Base-by-base conservation (phyloP, 2,113 vertebrate species). In the Colistium nudipinnis region DNA sequence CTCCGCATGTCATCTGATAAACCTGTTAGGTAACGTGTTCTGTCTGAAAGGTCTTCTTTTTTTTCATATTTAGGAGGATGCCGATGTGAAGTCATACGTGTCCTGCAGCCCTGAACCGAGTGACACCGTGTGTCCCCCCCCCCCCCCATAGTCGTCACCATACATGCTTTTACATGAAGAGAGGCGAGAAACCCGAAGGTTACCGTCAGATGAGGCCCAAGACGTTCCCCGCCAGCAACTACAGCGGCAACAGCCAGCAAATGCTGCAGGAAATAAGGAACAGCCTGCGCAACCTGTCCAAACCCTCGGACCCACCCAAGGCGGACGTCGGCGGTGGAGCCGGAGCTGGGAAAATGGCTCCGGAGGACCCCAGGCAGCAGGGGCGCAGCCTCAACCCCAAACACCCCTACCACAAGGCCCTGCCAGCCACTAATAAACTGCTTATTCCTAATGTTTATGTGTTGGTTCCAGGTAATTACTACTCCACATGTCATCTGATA, bases 191-290 rank as follows among this genome's bases (percentile, higher is more conserved):
- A 87, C 95, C 97, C 89, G 98, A 99, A 92, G 95, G 96, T 91
- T 93, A 96, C 92, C 93, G 96, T 92, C 98, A 98, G 76, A 98
- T 98, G 96, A 95, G 98, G 94, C 98, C 97, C 89, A 98, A 99
- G 92, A 99, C 97, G 38, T 99, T 99, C 89, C 98, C 98, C 74
- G 92, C 95, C 81, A 97, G 95, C 92, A 98, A 94, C 83, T 95
- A 95, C 89, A 94, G 94, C 80, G 96, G 94, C 93, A 99, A 95
- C 89, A 98, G 96, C 81, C 94, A 95, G 70, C 97, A 98, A 55
- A 99, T 99, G 98, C 91, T 99, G 86, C 96, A 98, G 89, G 98
- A 99, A 91, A 99, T 99, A 85, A 86, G 97, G 24, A 97, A 99
- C 83, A 98, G 97, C 76, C 93, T 99, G 78, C 93, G 96, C 55